Base-by-base conservation (phyloP, 2,797 vertebrate species). In the Cheirogaleus major region DNA sequence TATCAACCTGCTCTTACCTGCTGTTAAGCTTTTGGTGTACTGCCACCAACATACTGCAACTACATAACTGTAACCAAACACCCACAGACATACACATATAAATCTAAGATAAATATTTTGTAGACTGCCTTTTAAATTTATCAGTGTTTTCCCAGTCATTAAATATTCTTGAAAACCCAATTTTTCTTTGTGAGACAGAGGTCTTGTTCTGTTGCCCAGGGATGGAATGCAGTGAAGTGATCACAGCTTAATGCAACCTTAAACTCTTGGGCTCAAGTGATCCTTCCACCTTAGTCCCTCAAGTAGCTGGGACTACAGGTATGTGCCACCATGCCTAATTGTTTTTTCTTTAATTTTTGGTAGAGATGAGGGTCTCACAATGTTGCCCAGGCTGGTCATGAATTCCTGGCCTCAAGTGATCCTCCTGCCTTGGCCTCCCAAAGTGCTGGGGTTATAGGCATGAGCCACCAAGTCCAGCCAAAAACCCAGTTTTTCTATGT, bases 31-130 rank as follows among this genome's bases (percentile, higher is more conserved):
- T 4, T 32, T 0, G 4, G 48, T 14, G 55, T 1, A 4, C 27
- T 14, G 55, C 1, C 38, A n/a, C 73, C 35, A 17, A 35, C 55
- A 17, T 2, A n/a, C 50, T 25, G 7, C 9, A 41, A 27, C 4
- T 22, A 30, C 0, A 1, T 0, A 27, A 57, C 7, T 2, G 17
- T 23, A 23, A 25, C 4, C 4, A 32, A 23, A 9, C 12, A 50
- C 4, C 7, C 6, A 30, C 4, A 30, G 12, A 17, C 4, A 17
- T 5, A 22, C 23, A 27, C 15, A 1, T 0, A 4, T 0, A 4
- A 2, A 30, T 6, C 65, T 41, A 13, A 1, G 38, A 22, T 0
- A 25, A 0, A 12, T 0, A 25, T 2, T 6, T 18, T 5, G 30
- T 2, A 43, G 23, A 1, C 52, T 2, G 12, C 38, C 57, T 72